Conservation (phyloP, 2,797 vertebrate genomes). For the Ibycter americanus region DNA sequence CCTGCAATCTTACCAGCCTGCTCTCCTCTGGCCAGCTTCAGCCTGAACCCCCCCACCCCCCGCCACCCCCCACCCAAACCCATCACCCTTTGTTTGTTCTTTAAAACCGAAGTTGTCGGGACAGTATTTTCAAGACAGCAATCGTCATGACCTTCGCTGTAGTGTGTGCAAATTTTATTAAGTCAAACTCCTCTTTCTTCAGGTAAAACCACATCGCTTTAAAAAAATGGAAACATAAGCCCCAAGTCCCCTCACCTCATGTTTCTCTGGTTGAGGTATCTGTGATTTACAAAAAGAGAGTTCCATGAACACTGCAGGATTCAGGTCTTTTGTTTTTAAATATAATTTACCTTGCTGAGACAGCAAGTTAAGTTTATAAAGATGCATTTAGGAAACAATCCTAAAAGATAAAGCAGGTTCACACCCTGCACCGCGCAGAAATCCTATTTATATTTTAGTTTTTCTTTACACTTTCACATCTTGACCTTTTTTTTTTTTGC, state of each 20-base stretch:
- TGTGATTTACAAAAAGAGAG: conserved; percentile 80
- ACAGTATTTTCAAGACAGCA: conserved; percentile 70
- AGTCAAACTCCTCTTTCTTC: conserved; percentile 70
- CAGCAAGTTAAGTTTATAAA: conserved; percentile 82
- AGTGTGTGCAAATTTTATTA: conserved; percentile 76
- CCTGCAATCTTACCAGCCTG: not conserved
- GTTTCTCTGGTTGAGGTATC: conserved; percentile 79
- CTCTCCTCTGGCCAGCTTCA: not conserved
- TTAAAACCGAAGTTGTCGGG: conserved; percentile 56
- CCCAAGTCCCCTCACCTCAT: conserved; percentile 66
- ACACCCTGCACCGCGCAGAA: conserved; percentile 76
- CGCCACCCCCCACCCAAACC: conserved; percentile 6
- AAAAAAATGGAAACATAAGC: conserved; percentile 73
- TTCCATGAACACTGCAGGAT: conserved; percentile 79
- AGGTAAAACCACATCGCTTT: conserved; percentile 75
- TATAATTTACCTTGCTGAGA: conserved; percentile 83
- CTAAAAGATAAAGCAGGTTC: conserved; percentile 83
- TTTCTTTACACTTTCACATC: conserved; percentile 76
- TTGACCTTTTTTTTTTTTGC: conserved; percentile 71
- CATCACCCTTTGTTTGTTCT: conserved; percentile 1
- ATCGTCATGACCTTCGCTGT: conserved; percentile 51
- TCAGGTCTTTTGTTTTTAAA: conserved; percentile 76
- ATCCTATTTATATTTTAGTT: conserved; percentile 74
- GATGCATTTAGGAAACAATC: conserved; percentile 84
- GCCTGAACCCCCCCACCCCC: not conserved